These are phyloP conservation scores for Bucorvus abyssinicus DNA, from an alignment of 2,797 vertebrate genomes.

Conservation along the genomic window DNA sequence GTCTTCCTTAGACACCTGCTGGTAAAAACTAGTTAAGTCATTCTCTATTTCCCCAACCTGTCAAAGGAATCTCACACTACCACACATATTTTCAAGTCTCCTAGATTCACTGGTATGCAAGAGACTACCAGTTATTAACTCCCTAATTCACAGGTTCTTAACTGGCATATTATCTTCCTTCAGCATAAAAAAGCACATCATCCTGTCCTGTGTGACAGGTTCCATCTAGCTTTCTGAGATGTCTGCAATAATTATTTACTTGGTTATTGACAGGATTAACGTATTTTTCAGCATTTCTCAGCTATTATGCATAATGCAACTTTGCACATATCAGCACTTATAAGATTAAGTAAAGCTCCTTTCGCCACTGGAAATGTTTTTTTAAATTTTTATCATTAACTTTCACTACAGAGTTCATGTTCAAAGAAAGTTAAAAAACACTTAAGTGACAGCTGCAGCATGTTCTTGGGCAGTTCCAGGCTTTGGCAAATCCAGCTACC, in stretches of 20 bases:
- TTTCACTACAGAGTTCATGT: neutral
- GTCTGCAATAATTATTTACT: neutral
- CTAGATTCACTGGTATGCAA: neutral
- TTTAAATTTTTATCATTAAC: neutral
- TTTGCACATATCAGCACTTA: neutral
- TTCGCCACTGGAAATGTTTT: neutral
- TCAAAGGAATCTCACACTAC: neutral
- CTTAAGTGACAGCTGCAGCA: neutral
- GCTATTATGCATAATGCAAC: neutral
- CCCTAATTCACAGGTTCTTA: neutral
- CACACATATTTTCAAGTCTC: neutral
- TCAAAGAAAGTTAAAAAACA: neutral
- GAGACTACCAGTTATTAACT: neutral
- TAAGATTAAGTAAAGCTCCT: neutral
- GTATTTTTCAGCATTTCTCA: neutral
- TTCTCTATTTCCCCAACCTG: neutral
- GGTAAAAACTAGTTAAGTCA: neutral
- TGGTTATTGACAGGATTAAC: neutral
- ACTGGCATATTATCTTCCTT: neutral
- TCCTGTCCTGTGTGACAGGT: neutral
- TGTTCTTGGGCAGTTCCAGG: neutral
- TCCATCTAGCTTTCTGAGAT: neutral
- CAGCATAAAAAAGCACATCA: neutral
- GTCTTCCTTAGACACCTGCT: neutral
- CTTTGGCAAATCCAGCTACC: neutral